Evolutionary conservation across 2,888 invertebrate genomes (phyloP).

Genomic region (Drosophila niveifrons): DNA sequence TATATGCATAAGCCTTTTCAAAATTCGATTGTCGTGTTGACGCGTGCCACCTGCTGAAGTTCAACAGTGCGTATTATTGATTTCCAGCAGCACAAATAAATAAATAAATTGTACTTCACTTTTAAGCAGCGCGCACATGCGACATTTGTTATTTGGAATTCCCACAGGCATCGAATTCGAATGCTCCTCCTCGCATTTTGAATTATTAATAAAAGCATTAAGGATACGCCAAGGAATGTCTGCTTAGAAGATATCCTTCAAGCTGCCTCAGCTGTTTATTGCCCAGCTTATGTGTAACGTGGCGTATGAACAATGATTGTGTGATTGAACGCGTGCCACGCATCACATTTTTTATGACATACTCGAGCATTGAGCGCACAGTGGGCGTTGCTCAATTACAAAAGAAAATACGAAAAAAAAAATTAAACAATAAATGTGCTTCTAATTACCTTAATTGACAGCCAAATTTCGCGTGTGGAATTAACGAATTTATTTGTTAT

Average conservation of each 20-base stretch:
- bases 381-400: conserved; percentile 17
- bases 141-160: conserved; percentile 31
- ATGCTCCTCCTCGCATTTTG: conserved; percentile 18
- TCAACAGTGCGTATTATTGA: conserved; percentile 48
- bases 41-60: conserved; percentile 32
- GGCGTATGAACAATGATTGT: conserved; percentile 59
- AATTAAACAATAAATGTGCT: conserved; percentile 17
- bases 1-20: conserved; percentile 11
- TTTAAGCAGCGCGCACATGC: conserved; percentile 1
- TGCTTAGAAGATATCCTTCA: conserved; percentile 30
- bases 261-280: conserved; percentile 37
- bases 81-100: conserved; percentile 20
- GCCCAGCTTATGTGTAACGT: conserved; percentile 21
- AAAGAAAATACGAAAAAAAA: not conserved
- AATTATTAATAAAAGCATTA: conserved; percentile 54
- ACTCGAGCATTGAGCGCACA: conserved; percentile 16
- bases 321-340: conserved; percentile 36
- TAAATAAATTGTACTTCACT: conserved; percentile 18
- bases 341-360: conserved; percentile 9
- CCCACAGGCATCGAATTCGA: conserved; percentile 11
- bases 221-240: conserved; percentile 5
- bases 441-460: conserved; percentile 16
- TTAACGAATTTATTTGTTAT: not conserved
- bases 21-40: conserved; percentile 13
- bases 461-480: not conserved